Evolutionary conservation across 1,140 invertebrate genomes (phyloP).

Genomic region (Penaeus vannamei): DNA sequence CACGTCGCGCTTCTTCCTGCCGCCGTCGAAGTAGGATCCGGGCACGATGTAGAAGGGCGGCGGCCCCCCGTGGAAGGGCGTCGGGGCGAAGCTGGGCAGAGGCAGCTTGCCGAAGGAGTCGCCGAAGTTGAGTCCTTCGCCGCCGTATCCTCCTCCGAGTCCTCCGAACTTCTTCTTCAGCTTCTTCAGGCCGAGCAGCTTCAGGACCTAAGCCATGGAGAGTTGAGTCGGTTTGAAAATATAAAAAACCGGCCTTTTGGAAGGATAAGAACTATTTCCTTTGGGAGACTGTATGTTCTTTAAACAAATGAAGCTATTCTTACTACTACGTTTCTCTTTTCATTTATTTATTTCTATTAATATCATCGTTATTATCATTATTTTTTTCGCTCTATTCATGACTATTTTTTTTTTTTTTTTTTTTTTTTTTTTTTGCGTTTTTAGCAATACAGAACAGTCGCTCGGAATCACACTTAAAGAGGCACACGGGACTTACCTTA

Average conservation of each 20-base stretch:
- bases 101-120: background rate
- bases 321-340: too few species aligned
- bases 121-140: background rate
- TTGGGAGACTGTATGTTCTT: too few species aligned
- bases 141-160: background rate
- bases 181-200: background rate
- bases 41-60: constrained; percentile 8
- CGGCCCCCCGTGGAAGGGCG: background rate
- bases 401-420: too few species aligned
- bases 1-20: background rate
- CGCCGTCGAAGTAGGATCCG: background rate
- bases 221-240: background rate
- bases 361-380: too few species aligned
- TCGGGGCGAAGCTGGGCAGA: background rate
- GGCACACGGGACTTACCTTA: too few species aligned
- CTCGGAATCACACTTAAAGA: too few species aligned
- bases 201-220: background rate
- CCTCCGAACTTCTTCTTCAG: constrained; percentile 3
- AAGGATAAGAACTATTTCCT: too few species aligned
- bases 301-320: too few species aligned
- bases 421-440: too few species aligned
- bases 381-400: too few species aligned
- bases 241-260: background rate
- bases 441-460: too few species aligned
- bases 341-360: too few species aligned